Conservation (phyloP, 2,113 vertebrate species). For the Chelonoidis abingdonii region DNA sequence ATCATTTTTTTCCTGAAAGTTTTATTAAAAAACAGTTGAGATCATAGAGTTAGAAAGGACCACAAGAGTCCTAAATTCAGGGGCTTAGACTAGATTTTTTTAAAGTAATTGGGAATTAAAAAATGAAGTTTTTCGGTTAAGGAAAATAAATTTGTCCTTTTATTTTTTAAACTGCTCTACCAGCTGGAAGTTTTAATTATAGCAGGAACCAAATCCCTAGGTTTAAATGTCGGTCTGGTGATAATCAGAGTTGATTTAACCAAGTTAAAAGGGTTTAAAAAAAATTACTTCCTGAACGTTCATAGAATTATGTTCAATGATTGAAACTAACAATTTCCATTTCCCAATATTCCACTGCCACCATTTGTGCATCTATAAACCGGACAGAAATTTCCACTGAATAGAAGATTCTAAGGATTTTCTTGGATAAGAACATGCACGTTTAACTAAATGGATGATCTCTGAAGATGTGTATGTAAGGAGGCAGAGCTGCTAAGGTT, state of each 20-base stretch:
- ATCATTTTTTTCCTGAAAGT: too few relatives aligned
- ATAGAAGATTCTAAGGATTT: neutral
- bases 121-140: too few relatives aligned
- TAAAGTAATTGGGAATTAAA: neutral
- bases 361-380: neutral
- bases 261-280: neutral
- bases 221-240: neutral
- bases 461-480: neutral
- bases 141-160: too few relatives aligned
- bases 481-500: neutral
- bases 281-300: neutral
- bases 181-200: too few relatives aligned
- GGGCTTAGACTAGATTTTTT: neutral
- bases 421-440: neutral
- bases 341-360: neutral
- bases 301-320: neutral
- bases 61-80: neutral
- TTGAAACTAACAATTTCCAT: neutral
- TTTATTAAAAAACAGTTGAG: too few relatives aligned
- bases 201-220: too few relatives aligned
- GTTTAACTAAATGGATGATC: neutral
- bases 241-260: neutral
- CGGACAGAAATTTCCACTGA: neutral
- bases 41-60: neutral
- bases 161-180: too few relatives aligned